A percentile compares a stretch with the other conserved stretches of the same genome.
Conservation (phyloP, 2,797 vertebrate genomes). For the Calcarius lapponicus region DNA sequence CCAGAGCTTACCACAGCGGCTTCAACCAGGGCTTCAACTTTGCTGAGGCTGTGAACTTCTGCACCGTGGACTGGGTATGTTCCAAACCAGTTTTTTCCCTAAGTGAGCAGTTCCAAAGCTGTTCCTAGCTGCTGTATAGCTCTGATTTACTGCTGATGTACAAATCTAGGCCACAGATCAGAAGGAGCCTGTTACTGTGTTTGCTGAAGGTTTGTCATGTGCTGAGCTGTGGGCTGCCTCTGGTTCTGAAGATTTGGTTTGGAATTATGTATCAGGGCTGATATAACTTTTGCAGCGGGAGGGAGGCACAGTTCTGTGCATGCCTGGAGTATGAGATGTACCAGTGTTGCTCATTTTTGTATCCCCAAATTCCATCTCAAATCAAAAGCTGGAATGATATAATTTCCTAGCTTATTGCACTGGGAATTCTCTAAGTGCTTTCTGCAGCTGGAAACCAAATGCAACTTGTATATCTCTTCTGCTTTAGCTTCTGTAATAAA, state of each 20-base stretch:
- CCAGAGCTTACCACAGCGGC: slow-evolving; percentile 97
- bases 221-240: neutral
- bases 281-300: neutral
- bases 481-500: neutral
- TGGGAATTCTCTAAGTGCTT: neutral
- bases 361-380: neutral
- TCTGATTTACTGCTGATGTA: neutral
- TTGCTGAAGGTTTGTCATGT: neutral
- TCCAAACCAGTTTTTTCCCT: neutral
- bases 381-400: neutral
- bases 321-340: neutral
- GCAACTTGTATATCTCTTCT: neutral
- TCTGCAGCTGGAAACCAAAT: neutral
- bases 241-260: neutral
- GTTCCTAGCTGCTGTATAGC: neutral
- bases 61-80: slow-evolving; percentile 96
- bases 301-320: accelerated
- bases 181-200: neutral
- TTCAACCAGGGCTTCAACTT: slow-evolving; percentile 99
- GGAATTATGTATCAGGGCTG: neutral
- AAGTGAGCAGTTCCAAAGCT: neutral
- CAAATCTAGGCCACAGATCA: neutral
- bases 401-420: neutral
- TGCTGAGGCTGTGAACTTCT: slow-evolving; percentile 98
- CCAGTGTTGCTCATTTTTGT: neutral